Base-by-base conservation (phyloP, 2,888 invertebrate genomes). In the Rotaria macrura region DNA sequence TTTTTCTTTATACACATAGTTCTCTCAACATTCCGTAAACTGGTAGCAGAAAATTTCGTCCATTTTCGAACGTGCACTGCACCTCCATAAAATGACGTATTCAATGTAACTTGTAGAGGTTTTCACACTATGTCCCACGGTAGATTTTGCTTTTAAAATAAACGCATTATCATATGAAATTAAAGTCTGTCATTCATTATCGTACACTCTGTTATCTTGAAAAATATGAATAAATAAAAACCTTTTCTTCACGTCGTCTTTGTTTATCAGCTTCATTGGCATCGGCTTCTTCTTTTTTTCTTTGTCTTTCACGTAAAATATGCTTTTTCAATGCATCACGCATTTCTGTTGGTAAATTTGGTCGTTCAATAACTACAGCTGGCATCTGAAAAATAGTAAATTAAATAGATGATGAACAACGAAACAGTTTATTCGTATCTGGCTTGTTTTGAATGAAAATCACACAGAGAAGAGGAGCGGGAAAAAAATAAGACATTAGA, bases 241-340 rank as follows among this genome's bases (percentile, higher is more conserved):
- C 79, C 79, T 79, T 79, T 23, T 79, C 79, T 79, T 79, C 79
- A 14, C 79, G 79, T 79, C 79, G 25, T 79, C 79, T 25, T 43
- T 79, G 79, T 79, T 79, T 79, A 79, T 79, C 79, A 14, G 79
- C 79, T 79, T 79, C 79, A 6, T 79, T 79, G 3, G 79, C 79
- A 25, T 79, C 43, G 6, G 40, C 43, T 79, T 79, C 79, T 43
- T 79, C 79, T 79, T 79, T 79, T n/a, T 79, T 79, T 43, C 79
- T 40, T 79, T 79, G 79, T 43, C 79, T 9, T 79, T 79, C 79
- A 79, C 79, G 79, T 43, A 79, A 43, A 43, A 79, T n/a, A 43
- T 79, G 79, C 20, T 14, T 40, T 43, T 43, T 40, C 14, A 79
- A 43, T 40, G 79, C 79, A 79, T 79, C 79, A 25, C 79, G 79